Conservation (phyloP, 1,140 invertebrate species). For the Atopsyche davidsoni region DNA sequence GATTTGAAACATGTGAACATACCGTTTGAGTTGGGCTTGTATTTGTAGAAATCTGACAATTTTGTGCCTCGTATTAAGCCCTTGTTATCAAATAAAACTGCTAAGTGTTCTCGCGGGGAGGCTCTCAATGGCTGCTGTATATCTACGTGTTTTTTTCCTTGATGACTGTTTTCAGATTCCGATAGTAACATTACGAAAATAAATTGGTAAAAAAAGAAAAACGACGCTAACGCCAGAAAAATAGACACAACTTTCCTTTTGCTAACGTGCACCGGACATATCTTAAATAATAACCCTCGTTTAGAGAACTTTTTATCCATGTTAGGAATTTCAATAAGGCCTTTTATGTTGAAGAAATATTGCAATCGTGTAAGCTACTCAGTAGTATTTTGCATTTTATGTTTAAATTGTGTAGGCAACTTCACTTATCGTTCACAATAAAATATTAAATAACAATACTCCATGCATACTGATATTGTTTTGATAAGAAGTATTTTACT, state of each 20-base stretch:
- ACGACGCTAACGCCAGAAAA: constrained; percentile 8
- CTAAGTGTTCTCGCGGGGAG: background rate
- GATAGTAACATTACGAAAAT: constrained; percentile 18
- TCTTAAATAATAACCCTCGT: too few relatives aligned
- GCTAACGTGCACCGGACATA: too few relatives aligned
- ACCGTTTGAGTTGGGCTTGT: constrained; percentile 60
- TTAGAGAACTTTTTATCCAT: too few relatives aligned
- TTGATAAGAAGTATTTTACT: too few relatives aligned
- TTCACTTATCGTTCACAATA: too few relatives aligned
- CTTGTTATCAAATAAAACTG: constrained; percentile 33
- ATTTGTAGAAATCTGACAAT: constrained; percentile 34
- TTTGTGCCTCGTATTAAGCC: constrained; percentile 39
- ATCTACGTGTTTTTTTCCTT: constrained; percentile 1
- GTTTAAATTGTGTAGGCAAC: too few relatives aligned
- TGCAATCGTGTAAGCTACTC: too few relatives aligned
- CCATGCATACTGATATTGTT: too few relatives aligned
- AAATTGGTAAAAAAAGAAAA: constrained; percentile 25
- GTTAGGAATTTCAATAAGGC: too few relatives aligned
- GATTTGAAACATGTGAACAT: constrained; percentile 89
- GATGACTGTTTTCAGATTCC: constrained; percentile 10
- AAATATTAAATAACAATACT: too few relatives aligned
- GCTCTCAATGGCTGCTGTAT: background rate
- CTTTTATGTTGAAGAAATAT: too few relatives aligned
- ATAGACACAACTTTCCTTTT: background rate
- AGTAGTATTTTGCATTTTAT: too few relatives aligned